Percentiles rank a stretch among this genome's conserved stretches.
Conservation (phyloP, 2,888 invertebrate genomes). For the Drosophila subquinaria region DNA sequence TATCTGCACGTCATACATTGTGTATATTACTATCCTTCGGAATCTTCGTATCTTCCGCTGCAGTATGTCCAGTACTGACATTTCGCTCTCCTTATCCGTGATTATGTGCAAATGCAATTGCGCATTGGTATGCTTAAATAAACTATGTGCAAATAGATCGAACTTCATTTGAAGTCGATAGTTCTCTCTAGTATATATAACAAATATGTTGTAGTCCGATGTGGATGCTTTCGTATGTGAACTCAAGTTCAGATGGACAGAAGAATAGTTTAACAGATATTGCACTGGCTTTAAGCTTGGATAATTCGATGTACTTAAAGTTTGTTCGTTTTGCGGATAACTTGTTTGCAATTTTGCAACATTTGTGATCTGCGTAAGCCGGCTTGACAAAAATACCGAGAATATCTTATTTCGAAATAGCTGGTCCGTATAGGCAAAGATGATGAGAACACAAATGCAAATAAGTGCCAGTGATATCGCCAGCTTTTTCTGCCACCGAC, state of each 20-base stretch:
- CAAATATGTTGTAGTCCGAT: slow-evolving; percentile 84
- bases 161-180: slow-evolving; percentile 84
- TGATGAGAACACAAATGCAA: slow-evolving; percentile 81
- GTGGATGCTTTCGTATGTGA: slow-evolving; percentile 35
- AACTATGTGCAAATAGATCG: slow-evolving; percentile 83
- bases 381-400: slow-evolving; percentile 71
- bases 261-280: slow-evolving; percentile 64
- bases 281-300: slow-evolving; percentile 58
- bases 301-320: slow-evolving; percentile 32
- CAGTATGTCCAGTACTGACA: slow-evolving; percentile 86
- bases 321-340: slow-evolving; percentile 42
- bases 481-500: slow-evolving; percentile 82
- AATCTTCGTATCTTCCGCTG: slow-evolving; percentile 82
- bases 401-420: slow-evolving; percentile 73
- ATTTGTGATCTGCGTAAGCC: slow-evolving; percentile 44
- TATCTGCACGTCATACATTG: slow-evolving; percentile 88
- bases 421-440: slow-evolving; percentile 82
- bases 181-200: slow-evolving; percentile 84
- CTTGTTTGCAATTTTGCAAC: slow-evolving; percentile 45
- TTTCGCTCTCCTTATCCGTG: slow-evolving; percentile 87
- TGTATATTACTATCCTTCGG: slow-evolving; percentile 86
- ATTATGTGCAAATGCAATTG: slow-evolving; percentile 88
- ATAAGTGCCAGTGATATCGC: slow-evolving; percentile 76
- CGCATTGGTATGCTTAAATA: slow-evolving; percentile 84
- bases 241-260: slow-evolving; percentile 53